Conservation (phyloP, 2,888 invertebrate genomes). For the Habrosyne pyritoides region DNA sequence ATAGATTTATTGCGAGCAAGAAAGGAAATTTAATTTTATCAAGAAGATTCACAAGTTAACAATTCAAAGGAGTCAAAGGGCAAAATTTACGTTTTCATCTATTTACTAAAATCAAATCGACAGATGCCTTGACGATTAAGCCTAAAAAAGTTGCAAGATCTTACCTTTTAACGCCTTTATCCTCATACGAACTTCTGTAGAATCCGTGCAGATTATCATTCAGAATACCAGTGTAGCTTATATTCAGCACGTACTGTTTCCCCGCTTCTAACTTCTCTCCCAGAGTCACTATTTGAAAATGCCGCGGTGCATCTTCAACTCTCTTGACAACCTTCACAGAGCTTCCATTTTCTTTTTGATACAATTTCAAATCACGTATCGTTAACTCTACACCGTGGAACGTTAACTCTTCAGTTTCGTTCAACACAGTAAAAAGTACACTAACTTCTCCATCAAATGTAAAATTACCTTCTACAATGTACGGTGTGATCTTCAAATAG, state of each 20-base stretch:
- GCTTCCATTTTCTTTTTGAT: conserved; percentile 63
- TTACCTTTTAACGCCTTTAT: conserved; percentile 87
- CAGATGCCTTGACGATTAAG: too few relatives aligned
- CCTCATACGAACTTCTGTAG: conserved; percentile 91
- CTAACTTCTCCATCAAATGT: conserved; percentile 89
- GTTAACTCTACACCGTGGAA: conserved; percentile 89
- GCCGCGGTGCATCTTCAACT: conserved; percentile 83
- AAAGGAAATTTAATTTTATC: too few relatives aligned
- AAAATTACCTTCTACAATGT: conserved; percentile 89
- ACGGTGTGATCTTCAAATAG: conserved; percentile 87
- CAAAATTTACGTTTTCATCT: too few relatives aligned
- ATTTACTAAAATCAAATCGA: too few relatives aligned
- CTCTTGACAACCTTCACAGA: conserved; percentile 60
- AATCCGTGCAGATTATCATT: conserved; percentile 91
- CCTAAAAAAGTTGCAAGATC: conserved; percentile 15
- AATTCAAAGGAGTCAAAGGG: too few relatives aligned
- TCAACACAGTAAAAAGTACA: conserved; percentile 84
- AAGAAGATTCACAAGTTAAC: too few relatives aligned
- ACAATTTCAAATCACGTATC: conserved; percentile 84
- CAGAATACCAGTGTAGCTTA: conserved; percentile 88
- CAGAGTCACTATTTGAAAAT: conserved; percentile 88
- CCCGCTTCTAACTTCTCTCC: conserved; percentile 82
- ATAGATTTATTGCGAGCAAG: too few relatives aligned
- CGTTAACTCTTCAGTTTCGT: conserved; percentile 86
- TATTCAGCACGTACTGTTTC: conserved; percentile 86